Evolutionary conservation across 2,113 vertebrate species (phyloP).

Genomic region (Ellobius talpinus): DNA sequence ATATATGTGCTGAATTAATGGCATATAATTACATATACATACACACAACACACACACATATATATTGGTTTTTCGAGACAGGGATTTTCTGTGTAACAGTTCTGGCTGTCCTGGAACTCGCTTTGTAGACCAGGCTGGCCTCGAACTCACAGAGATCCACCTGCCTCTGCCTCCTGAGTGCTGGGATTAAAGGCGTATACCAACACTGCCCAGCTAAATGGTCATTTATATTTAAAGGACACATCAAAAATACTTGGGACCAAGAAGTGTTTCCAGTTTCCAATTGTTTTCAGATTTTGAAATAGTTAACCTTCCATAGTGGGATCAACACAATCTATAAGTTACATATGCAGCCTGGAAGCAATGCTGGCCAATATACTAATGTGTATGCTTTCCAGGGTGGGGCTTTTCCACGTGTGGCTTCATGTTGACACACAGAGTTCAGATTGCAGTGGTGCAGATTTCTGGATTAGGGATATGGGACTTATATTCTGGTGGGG

Average conservation of each 20-base stretch:
- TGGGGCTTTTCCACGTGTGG: neutral
- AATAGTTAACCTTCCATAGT: neutral
- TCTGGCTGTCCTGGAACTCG: too few species aligned
- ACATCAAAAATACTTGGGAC: neutral
- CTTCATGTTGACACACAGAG: neutral
- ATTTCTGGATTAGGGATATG: neutral
- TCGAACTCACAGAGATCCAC: too few species aligned
- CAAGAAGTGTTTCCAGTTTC: neutral
- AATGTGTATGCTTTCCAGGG: neutral
- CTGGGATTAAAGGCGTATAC: too few species aligned
- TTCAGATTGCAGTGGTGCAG: neutral
- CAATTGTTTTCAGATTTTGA: neutral
- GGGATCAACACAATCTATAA: neutral
- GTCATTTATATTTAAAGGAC: too few species aligned
- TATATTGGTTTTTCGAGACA: too few species aligned
- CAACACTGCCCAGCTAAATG: too few species aligned
- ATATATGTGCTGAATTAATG: too few species aligned
- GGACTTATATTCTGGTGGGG: neutral
- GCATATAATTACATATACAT: too few species aligned
- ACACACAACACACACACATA: too few species aligned
- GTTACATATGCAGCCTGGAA: neutral
- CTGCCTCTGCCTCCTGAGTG: too few species aligned
- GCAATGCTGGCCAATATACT: neutral
- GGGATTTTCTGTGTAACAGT: too few species aligned
- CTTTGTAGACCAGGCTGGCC: too few species aligned